Conservation (phyloP, 2,797 vertebrate genomes). For the Siniperca scherzeri region DNA sequence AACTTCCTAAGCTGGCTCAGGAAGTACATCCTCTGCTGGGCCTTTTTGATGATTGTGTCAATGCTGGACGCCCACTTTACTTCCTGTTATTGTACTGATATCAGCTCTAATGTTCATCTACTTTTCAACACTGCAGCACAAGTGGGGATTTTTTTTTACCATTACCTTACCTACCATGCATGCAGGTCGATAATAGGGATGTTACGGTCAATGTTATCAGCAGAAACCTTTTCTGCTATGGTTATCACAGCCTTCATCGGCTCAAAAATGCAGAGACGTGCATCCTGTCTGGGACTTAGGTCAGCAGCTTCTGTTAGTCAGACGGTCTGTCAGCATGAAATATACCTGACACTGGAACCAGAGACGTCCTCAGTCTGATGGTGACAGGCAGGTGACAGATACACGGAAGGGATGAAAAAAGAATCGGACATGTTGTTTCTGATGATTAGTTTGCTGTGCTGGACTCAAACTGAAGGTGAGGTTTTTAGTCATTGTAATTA, state of each 20-base stretch:
- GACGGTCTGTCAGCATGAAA: background rate
- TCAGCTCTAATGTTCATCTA: background rate
- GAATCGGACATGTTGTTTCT: constrained; percentile 35
- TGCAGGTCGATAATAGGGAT: background rate
- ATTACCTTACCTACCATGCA: too few species aligned
- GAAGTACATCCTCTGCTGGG: too few species aligned
- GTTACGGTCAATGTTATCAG: constrained; percentile 23
- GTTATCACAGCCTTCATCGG: constrained; percentile 23
- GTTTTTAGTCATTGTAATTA: background rate
- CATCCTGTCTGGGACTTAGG: constrained; percentile 32
- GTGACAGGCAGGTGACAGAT: background rate
- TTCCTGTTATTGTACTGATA: background rate
- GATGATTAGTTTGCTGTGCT: constrained; percentile 41
- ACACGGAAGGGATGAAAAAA: background rate
- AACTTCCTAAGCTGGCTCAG: too few species aligned
- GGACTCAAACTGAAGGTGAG: constrained; percentile 55
- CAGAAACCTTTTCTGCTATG: background rate
- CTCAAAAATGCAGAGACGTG: constrained; percentile 7
- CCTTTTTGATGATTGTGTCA: too few species aligned
- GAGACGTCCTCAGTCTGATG: background rate
- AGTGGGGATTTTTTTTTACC: constrained; percentile 22
- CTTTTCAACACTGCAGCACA: background rate
- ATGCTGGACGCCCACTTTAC: too few species aligned
- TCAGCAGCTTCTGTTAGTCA: constrained; percentile 20
- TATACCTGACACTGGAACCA: background rate